Evolutionary conservation across 2,113 vertebrate genomes (phyloP).

Genomic region (Rhizomys pruinosus): DNA sequence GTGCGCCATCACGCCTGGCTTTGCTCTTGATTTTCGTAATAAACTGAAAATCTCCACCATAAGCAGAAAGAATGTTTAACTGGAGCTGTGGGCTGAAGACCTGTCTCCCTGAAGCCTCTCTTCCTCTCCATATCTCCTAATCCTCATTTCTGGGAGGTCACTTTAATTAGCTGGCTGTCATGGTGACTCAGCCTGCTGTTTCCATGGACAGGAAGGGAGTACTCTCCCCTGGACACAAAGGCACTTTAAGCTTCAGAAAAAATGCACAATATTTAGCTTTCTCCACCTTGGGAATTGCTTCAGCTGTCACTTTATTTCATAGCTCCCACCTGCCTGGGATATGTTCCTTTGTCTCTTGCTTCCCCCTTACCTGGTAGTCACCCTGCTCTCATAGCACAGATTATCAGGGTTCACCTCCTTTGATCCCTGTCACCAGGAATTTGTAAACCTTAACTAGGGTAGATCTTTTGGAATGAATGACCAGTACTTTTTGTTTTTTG

Average conservation of each 20-base stretch:
- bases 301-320: constrained; percentile 32
- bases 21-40: constrained; percentile 72
- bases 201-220: constrained; percentile 78
- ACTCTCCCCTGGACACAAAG: constrained; percentile 75
- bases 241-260: constrained; percentile 79
- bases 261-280: constrained; percentile 78
- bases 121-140: constrained; percentile 74
- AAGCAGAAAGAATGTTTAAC: constrained; percentile 77
- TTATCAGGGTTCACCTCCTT: not conserved
- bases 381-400: not conserved
- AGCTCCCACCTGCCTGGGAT: not conserved
- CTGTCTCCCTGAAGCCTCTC: constrained; percentile 67
- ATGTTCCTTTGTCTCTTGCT: not conserved
- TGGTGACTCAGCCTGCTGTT: constrained; percentile 83
- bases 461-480: constrained; percentile 22
- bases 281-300: constrained; percentile 72
- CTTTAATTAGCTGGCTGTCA: constrained; percentile 88
- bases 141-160: constrained; percentile 85
- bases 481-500: not conserved
- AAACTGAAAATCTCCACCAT: constrained; percentile 78
- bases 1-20: too few species aligned
- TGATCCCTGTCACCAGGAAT: not conserved
- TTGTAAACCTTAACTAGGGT: not conserved
- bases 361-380: not conserved
- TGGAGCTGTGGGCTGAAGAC: constrained; percentile 78